Base-by-base conservation (phyloP, 2,797 vertebrate genomes). In the Lateolabrax maculatus region DNA sequence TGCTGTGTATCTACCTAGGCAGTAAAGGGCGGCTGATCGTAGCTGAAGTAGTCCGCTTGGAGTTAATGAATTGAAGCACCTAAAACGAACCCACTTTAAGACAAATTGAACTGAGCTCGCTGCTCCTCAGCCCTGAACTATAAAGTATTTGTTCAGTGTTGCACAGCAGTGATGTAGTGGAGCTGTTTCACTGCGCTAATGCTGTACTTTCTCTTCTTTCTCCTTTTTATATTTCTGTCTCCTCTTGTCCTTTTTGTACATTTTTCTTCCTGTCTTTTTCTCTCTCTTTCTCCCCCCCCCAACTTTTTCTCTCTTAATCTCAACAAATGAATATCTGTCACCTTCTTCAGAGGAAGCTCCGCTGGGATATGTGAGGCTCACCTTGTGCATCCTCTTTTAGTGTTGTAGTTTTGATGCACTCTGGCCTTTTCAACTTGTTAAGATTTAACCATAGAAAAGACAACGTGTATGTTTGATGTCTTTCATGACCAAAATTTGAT, bases 281-380 rank as follows among this genome's bases (percentile, higher is more conserved):
- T 62, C 57, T 78, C 13, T 71, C 53, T 86, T 34, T 23, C 63
- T 64, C 25, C 37, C 63, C n/a, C 55, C 27, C 57, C 57, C 49
- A 23, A 77, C 60, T 53, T 19, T 77, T 71, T 86, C 70, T 88
- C 87, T 64, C 79, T 84, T 87, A 67, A 86, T 67, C 76, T 79
- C 72, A 37, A 71, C 81, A 75, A 87, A 81, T 90, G 89, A 92
- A 90, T 79, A 74, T 88, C 64, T 90, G 80, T 93, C 90, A 55
- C 75, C 91, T 90, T 87, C 93, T 92, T 49, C 95, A 96, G 95
- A 95, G 95, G 95, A 96, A 96, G 90, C 95, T 95, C 63, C 95
- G 95, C 93, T 96, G 96, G 95, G 94, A 96, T 93, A 96, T 96
- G 96, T 96, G 95, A 96, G 96, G 85, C 94, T 88, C 83, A 31